Percentiles rank a stretch among this genome's conserved stretches.
These are phyloP conservation scores for Sus scrofa DNA, from an alignment of 2,113 vertebrate genomes.

Conservation along the genomic window DNA sequence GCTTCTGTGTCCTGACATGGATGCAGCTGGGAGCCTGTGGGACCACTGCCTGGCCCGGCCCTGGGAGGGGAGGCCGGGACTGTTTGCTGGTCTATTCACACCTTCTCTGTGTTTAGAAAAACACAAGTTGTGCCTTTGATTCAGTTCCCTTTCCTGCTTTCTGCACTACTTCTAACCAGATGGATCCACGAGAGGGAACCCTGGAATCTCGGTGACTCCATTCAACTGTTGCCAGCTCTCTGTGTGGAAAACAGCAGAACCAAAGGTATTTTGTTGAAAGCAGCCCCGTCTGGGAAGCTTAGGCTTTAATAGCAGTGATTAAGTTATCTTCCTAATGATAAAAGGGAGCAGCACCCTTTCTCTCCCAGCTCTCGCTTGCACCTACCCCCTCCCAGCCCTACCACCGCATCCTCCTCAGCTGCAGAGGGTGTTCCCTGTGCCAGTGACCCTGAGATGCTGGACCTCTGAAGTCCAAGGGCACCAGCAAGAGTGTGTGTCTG, in stretches of 20 bases:
- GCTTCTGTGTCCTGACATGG: neutral
- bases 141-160: constrained; percentile 88
- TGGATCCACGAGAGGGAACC: constrained; percentile 88
- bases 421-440: neutral
- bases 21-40: neutral
- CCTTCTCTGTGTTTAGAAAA: constrained; percentile 85
- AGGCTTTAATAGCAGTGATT: constrained; percentile 41
- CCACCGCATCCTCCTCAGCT: accelerated
- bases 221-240: constrained; percentile 84
- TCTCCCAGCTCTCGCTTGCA: constrained; percentile 32
- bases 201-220: constrained; percentile 84
- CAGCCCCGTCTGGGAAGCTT: constrained; percentile 19
- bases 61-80: constrained; percentile 58
- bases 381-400: neutral
- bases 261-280: constrained; percentile 66
- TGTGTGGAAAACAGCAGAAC: constrained; percentile 72
- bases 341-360: constrained; percentile 54
- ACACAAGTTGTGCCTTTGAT: constrained; percentile 87
- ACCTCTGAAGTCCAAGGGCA: neutral
- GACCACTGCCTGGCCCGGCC: neutral
- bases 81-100: constrained; percentile 86
- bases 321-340: constrained; percentile 68
- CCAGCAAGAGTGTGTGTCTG: neutral
- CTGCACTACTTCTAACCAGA: constrained; percentile 89
- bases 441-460: neutral